phyloP scores from a whole-genome alignment of 1,140 invertebrate genomes.

The Zaprionus taronus region DNA sequence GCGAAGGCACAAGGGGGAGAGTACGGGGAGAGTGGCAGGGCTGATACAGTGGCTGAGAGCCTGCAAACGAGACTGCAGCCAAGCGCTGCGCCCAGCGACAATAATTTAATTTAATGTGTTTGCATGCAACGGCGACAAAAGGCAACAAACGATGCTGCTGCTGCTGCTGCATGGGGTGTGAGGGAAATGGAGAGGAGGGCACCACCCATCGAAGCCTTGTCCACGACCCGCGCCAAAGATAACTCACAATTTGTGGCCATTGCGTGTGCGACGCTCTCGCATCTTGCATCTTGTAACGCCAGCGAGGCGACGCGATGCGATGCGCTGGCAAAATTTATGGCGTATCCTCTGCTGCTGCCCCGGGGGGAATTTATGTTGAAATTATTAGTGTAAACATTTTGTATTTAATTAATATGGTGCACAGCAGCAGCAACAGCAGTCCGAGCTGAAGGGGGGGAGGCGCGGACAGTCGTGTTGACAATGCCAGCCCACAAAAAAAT shows the following conservation, averaged over 20 bases:
- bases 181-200: neutral
- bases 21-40: conserved; percentile 1
- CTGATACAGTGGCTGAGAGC: neutral
- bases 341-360: conserved; percentile 44
- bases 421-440: conserved; percentile 11
- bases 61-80: conserved; percentile 10
- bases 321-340: conserved; percentile 68
- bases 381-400: conserved; percentile 83
- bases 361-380: conserved; percentile 66
- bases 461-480: conserved; percentile 55
- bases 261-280: conserved; percentile 44
- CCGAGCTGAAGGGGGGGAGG: neutral
- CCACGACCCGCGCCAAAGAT: conserved; percentile 58
- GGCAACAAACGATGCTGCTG: conserved; percentile 33
- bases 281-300: conserved; percentile 54
- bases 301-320: conserved; percentile 3
- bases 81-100: conserved; percentile 54
- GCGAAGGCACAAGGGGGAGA: conserved; percentile 30
- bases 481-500: conserved; percentile 52
- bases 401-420: conserved; percentile 79
- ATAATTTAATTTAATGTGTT: conserved; percentile 83
- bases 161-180: conserved; percentile 10
- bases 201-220: conserved; percentile 34
- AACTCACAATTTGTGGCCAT: conserved; percentile 78
- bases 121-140: conserved; percentile 69